Evolutionary conservation across 2,888 invertebrate species (phyloP).

Genomic region (Chalcosyrphus nemorum): DNA sequence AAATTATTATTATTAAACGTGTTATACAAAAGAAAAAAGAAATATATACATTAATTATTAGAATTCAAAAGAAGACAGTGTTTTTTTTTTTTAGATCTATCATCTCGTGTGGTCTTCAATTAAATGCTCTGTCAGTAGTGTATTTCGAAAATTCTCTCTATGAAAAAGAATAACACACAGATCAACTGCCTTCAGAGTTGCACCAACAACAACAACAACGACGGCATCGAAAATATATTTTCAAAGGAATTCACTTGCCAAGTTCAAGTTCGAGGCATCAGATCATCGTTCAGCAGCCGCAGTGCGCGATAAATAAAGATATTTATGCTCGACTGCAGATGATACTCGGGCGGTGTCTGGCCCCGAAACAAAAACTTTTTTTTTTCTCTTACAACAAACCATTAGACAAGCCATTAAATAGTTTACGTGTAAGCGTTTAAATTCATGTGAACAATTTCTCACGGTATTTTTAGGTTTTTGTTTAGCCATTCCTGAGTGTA

Average conservation of each 20-base stretch:
- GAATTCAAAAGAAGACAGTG: slow-evolving; percentile 43
- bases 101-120: slow-evolving; percentile 44
- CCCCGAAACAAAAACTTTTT: slow-evolving; percentile 15
- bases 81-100: slow-evolving; percentile 52
- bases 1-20: slow-evolving; percentile 53
- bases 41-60: slow-evolving; percentile 51
- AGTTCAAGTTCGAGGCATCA: slow-evolving; percentile 79
- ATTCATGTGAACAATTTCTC: slow-evolving; percentile 53
- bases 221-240: slow-evolving; percentile 15
- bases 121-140: slow-evolving; percentile 52
- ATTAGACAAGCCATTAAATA: slow-evolving; percentile 67
- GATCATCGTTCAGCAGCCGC: slow-evolving; percentile 48
- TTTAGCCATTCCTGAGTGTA: slow-evolving; percentile 27
- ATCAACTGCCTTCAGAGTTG: slow-evolving; percentile 30
- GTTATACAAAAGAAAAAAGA: slow-evolving; percentile 52
- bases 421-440: slow-evolving; percentile 58
- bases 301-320: slow-evolving; percentile 50
- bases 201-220: no score
- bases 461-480: slow-evolving; percentile 58
- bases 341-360: slow-evolving; percentile 50
- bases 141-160: slow-evolving; percentile 41
- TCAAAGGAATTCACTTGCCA: slow-evolving; percentile 72
- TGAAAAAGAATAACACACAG: slow-evolving; percentile 12
- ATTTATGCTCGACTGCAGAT: slow-evolving; percentile 48
- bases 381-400: slow-evolving; percentile 36